A percentile compares a stretch with the other conserved stretches of the same genome.
Evolutionary conservation across 1,140 invertebrate genomes (phyloP).

Genomic region (Saccostrea echinata): DNA sequence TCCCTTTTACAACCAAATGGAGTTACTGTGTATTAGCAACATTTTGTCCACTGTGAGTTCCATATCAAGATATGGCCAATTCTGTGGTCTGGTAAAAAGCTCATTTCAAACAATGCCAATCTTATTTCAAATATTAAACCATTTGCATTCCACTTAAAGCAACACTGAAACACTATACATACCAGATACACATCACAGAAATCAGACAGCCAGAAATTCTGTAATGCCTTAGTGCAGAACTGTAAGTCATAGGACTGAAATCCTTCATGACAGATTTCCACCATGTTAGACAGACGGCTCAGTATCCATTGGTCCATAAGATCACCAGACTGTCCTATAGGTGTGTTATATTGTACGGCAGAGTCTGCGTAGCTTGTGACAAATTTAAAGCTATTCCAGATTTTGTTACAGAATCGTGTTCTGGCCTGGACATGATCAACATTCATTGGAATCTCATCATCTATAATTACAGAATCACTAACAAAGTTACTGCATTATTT

Average conservation of each 20-base stretch:
- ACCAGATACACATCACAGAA: conserved; percentile 80
- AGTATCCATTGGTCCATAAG: conserved; percentile 78
- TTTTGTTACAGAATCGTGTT: conserved; percentile 79
- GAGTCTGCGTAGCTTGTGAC: conserved; percentile 63
- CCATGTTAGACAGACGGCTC: conserved; percentile 70
- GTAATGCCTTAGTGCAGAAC: conserved; percentile 68
- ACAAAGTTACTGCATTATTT: neutral
- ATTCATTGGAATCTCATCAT: conserved; percentile 74
- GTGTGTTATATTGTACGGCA: conserved; percentile 51
- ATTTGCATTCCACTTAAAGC: too few species aligned
- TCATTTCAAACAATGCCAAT: too few species aligned
- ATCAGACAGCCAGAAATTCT: conserved; percentile 76
- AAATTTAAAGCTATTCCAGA: conserved; percentile 79
- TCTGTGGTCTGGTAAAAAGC: too few species aligned
- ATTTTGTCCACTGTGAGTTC: too few species aligned
- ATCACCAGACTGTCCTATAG: conserved; percentile 45
- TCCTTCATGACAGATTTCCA: conserved; percentile 67
- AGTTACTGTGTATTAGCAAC: too few species aligned
- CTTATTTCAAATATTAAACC: too few species aligned
- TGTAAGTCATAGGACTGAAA: conserved; percentile 75
- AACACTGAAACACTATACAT: conserved; percentile 13
- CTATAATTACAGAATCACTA: conserved; percentile 60
- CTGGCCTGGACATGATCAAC: conserved; percentile 71
- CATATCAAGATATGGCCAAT: too few species aligned
- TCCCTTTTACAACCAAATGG: too few species aligned